Base-by-base conservation (phyloP, 2,888 invertebrate genomes). In the Nemotelus nigrinus region DNA sequence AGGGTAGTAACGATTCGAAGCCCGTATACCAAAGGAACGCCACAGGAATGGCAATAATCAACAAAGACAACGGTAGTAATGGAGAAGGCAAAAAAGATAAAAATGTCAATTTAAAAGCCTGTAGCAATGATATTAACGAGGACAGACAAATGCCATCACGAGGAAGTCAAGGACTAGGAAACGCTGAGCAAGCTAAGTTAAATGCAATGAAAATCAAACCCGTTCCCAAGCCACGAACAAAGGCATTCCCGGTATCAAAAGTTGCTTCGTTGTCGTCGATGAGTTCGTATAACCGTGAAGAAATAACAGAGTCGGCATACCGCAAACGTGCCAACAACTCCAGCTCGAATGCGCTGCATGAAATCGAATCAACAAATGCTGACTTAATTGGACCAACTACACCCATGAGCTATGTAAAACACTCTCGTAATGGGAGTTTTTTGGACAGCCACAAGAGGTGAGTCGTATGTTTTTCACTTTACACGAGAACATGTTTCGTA, bases 101-200 rank as follows among this genome's bases (percentile, higher is more conserved):
- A 63, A 74, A 63, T 74, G 39, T 41, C 63, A 41, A 41, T 44
- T 25, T 65, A 25, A 53, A 60, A 76, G n/a, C 7, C 41, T 48
- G n/a, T 41, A 74, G 63, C 48, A 58, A 41, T 44, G 50, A 60
- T 43, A 50, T 8, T 57, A 47, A 43, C 41, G 60, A 60, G 48
- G 4, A 58, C 39, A 45, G 44, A 10, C 60, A 41, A 63, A 48
- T 48, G 10, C 80, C 80, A 80, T 78, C 80, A n/a, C 80, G 76
- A 71, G 79, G 76, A 44, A 79, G 79, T 79, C 77, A 53, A 47
- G 45, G 70, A 43, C 53, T 47, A 2, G 76, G 58, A 53, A 75
- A 77, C 45, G 72, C 64, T 58, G 70, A 48, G 60, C 5, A 44
- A 57, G n/a, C n/a, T 39, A 70, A 43, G 41, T 55, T 44, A 7